A percentile compares a stretch with the other conserved stretches of the same genome.
These are phyloP conservation scores for Hippasteria phrygiana DNA, from an alignment of 53 echinoderm and acorn worm genomes.

Conservation along the genomic window DNA sequence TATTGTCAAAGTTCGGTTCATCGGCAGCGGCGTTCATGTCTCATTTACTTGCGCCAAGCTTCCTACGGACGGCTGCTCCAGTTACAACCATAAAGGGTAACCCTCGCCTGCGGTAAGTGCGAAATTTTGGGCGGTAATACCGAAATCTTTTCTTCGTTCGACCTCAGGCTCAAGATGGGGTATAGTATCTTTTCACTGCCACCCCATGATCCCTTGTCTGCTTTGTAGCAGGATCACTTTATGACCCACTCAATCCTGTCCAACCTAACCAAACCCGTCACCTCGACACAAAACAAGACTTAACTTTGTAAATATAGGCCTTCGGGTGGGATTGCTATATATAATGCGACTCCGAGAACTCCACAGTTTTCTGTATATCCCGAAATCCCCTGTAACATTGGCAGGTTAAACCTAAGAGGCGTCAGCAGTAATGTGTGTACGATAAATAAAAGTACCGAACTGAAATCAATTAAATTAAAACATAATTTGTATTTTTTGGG, in stretches of 20 bases:
- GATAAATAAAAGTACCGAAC: too few species aligned
- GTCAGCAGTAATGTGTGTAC: too few species aligned
- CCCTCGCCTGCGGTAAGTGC: constrained; percentile 31
- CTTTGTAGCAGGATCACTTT: constrained; percentile 38
- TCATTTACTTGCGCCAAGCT: too few species aligned
- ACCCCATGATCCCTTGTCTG: constrained; percentile 20
- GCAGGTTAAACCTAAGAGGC: too few species aligned
- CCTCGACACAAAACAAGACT: constrained; percentile 27
- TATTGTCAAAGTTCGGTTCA: too few species aligned
- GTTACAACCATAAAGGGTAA: constrained; percentile 26
- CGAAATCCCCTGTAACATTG: too few species aligned
- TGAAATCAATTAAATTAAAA: too few species aligned
- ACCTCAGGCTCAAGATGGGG: constrained; percentile 51
- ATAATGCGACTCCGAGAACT: background rate
- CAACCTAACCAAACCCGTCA: constrained; percentile 9
- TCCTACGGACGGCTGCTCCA: background rate
- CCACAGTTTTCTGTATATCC: too few species aligned
- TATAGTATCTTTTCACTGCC: constrained; percentile 17
- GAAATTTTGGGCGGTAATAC: background rate
- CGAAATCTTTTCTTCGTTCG: background rate
- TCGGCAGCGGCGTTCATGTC: too few species aligned
- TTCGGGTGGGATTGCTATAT: constrained; percentile 3
- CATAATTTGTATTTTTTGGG: too few species aligned
- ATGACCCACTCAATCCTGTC: constrained; percentile 17
- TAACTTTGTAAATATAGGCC: constrained; percentile 36